Base-by-base conservation (phyloP, 1,140 invertebrate species). In the Nasonia giraulti region DNA sequence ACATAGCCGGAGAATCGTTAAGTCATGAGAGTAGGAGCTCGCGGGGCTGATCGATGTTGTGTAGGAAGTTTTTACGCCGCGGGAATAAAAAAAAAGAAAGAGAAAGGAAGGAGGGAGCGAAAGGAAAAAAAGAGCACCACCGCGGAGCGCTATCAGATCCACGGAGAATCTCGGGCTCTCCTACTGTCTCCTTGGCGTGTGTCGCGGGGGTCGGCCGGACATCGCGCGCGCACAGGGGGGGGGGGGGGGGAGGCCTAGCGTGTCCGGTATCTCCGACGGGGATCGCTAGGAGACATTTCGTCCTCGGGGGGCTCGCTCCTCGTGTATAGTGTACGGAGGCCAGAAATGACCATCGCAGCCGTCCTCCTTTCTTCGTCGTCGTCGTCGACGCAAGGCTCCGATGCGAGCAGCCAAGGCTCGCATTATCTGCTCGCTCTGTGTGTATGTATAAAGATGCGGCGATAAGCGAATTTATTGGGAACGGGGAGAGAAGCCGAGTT, bases 281-380 rank as follows among this genome's bases (percentile, higher is more conserved):
- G 89, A 93, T 92, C 92, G 89, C 69, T 50, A 87, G 89, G 92
- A 92, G 91, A 92, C 92, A 92, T 92, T 93, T 93, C 90, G 91
- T 90, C 89, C 91, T 86, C 87, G 87, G 77, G 80, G 80, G 47
- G 6, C 20, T 37, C 33, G 33, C 33, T 37, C 33, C 33, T 37
- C 1, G 33, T 37, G 33, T 6, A 37, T 37, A 37, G 17, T 86
- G 87, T 87, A 86, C 77, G 86, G 86, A 87, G 88, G 87, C 91
- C 89, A 89, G 90, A 93, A 93, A 93, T 93, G 92, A 92, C 92
- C 92, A 93, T 92, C 92, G 91, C 82, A 31, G 31, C 88, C 86
- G 81, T 87, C 85, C 87, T 82, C 80, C 86, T 78, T 71, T 80
- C 73, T 79, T 80, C 23, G 76, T 55, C 74, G 50, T 69, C 71